Evolutionary conservation across 2,888 invertebrate species (phyloP).

Genomic region (Syritta pipiens): DNA sequence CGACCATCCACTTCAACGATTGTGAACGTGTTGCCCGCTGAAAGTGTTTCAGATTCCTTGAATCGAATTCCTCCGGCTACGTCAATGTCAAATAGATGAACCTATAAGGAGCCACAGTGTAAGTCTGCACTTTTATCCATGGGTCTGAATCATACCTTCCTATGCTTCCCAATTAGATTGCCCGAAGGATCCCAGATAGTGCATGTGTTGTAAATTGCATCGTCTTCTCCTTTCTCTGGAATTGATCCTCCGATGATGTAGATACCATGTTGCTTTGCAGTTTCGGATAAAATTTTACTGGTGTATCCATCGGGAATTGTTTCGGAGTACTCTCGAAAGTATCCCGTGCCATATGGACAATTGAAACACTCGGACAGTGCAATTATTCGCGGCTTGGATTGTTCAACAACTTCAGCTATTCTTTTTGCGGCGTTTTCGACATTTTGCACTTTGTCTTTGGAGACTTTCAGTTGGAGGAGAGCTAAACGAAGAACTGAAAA

Average conservation of each 20-base stretch:
- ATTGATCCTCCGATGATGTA: constrained; percentile 94
- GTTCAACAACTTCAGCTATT: constrained; percentile 85
- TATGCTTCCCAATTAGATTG: constrained; percentile 87
- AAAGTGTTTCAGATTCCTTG: constrained; percentile 92
- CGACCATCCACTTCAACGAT: constrained; percentile 85
- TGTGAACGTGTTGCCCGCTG: constrained; percentile 87
- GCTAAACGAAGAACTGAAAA: constrained; percentile 82
- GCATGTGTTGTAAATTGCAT: constrained; percentile 90
- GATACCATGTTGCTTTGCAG: constrained; percentile 87
- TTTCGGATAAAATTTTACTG: constrained; percentile 84
- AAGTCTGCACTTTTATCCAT: not conserved
- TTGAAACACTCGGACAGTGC: constrained; percentile 95
- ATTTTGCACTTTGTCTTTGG: constrained; percentile 87
- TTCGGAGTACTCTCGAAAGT: constrained; percentile 93
- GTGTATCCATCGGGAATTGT: constrained; percentile 89
- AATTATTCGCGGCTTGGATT: constrained; percentile 83
- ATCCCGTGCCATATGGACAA: constrained; percentile 93
- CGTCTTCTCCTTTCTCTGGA: constrained; percentile 85
- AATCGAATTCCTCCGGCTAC: constrained; percentile 95
- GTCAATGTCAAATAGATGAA: constrained; percentile 97
- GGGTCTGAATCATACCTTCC: constrained; percentile 83
- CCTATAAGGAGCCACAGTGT: constrained; percentile 66
- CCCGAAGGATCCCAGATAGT: constrained; percentile 91
- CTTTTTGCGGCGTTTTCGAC: constrained; percentile 85
- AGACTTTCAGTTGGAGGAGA: constrained; percentile 90